Evolutionary conservation across 1,140 invertebrate genomes (phyloP).

Genomic region (Lepidurus packardi): DNA sequence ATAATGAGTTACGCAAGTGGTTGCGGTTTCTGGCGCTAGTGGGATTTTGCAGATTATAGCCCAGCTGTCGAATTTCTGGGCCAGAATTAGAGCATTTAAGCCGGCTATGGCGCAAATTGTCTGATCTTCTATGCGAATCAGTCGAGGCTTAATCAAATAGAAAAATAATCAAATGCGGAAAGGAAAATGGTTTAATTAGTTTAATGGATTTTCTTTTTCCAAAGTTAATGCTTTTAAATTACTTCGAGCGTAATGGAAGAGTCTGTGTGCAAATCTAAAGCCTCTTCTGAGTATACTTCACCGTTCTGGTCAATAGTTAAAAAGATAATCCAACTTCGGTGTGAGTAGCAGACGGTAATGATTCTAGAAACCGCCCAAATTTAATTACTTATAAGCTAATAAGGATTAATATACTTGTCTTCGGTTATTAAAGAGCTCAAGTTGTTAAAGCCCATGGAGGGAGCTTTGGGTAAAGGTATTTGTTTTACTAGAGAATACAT

Average conservation of each 20-base stretch:
- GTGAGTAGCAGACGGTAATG: background rate
- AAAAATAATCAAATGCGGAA: too few species aligned
- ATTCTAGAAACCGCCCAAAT: background rate
- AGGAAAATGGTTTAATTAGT: background rate
- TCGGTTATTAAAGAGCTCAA: background rate
- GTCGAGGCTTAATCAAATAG: background rate
- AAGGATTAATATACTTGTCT: background rate
- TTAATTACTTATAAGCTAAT: background rate
- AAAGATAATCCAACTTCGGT: background rate
- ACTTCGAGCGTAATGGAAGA: background rate
- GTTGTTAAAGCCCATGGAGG: background rate
- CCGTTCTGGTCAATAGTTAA: background rate
- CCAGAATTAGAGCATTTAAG: background rate
- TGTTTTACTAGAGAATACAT: background rate
- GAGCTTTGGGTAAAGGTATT: background rate
- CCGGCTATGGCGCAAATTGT: background rate
- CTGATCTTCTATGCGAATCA: background rate
- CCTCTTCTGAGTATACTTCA: background rate
- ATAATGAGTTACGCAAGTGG: conserved; percentile 1
- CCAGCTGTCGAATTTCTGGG: background rate
- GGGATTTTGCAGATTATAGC: background rate
- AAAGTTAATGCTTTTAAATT: background rate
- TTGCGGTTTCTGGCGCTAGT: background rate
- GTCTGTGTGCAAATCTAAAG: background rate
- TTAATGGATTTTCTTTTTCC: background rate